phyloP scores from a whole-genome alignment of 2,888 invertebrate genomes.

The Diaphora mendica region DNA sequence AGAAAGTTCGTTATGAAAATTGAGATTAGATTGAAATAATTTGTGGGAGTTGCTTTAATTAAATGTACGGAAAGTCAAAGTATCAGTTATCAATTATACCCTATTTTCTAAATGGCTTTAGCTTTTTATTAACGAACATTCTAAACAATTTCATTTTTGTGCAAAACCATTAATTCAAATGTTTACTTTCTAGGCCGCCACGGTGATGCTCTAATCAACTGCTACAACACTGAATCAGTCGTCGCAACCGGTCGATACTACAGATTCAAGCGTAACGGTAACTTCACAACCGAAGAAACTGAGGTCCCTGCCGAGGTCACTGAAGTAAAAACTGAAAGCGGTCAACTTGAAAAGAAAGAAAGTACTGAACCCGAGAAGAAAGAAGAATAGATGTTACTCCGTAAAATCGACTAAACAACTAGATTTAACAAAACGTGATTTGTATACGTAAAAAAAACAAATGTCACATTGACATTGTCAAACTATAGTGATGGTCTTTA shows the following conservation, averaged over 20 bases:
- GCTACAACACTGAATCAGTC: conserved; percentile 80
- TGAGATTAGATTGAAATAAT: not conserved
- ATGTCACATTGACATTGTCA: conserved; percentile 40
- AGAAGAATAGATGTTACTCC: conserved; percentile 50
- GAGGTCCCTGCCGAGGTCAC: conserved; percentile 43
- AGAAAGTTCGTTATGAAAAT: not conserved
- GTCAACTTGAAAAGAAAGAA: conserved; percentile 29
- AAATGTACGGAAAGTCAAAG: not conserved
- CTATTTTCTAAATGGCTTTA: not conserved
- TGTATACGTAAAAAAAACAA: conserved; percentile 15
- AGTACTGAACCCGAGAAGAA: conserved; percentile 35
- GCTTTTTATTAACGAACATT: not conserved
- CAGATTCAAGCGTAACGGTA: conserved; percentile 79
- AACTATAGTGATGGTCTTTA: conserved; percentile 13
- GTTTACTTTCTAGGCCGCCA: conserved; percentile 80
- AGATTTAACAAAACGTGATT: conserved; percentile 27
- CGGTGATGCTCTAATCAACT: conserved; percentile 87
- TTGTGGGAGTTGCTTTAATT: not conserved
- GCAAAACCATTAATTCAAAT: not conserved
- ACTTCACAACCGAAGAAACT: conserved; percentile 47
- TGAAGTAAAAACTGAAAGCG: conserved; percentile 41
- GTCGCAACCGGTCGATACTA: conserved; percentile 75
- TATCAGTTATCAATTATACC: not conserved
- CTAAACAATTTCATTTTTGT: not conserved
- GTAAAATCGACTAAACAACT: conserved; percentile 26